Percentiles rank a stretch among this genome's conserved stretches.
These are phyloP conservation scores for Gallinago solitaria DNA, from an alignment of 2,797 vertebrate genomes.

Conservation along the genomic window DNA sequence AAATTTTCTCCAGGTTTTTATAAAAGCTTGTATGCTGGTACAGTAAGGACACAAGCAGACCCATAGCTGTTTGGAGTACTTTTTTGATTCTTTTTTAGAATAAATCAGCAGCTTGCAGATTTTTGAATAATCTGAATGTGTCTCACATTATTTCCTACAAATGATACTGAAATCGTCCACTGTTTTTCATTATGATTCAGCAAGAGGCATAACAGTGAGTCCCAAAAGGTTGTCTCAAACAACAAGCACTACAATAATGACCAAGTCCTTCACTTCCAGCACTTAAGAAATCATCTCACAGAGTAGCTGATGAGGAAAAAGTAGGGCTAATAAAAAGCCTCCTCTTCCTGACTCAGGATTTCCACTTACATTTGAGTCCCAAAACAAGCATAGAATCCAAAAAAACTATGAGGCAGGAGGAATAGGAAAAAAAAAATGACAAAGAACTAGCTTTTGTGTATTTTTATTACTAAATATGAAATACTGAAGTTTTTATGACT, in stretches of 20 bases:
- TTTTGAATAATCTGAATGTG: background rate
- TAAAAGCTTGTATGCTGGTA: background rate
- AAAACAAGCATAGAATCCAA: background rate
- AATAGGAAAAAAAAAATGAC: background rate
- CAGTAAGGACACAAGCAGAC: background rate
- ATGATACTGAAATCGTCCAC: background rate
- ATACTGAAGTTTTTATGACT: background rate
- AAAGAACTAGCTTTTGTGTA: background rate
- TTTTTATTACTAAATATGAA: background rate
- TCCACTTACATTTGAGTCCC: background rate
- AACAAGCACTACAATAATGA: background rate
- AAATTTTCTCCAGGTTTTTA: background rate
- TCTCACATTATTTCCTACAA: background rate
- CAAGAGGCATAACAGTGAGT: background rate
- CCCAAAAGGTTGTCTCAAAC: background rate
- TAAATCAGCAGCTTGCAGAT: background rate
- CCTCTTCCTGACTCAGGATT: background rate
- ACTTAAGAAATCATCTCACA: slow-evolving; percentile 4
- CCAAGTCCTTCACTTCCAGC: background rate
- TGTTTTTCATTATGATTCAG: slow-evolving; percentile 1
- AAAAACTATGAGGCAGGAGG: background rate
- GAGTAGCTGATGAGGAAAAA: slow-evolving; percentile 1
- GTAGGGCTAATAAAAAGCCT: background rate
- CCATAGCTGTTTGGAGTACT: background rate
- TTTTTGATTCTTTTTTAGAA: background rate